Evolutionary conservation across 2,888 invertebrate species (phyloP).

Genomic region (Anthoptus insignis): DNA sequence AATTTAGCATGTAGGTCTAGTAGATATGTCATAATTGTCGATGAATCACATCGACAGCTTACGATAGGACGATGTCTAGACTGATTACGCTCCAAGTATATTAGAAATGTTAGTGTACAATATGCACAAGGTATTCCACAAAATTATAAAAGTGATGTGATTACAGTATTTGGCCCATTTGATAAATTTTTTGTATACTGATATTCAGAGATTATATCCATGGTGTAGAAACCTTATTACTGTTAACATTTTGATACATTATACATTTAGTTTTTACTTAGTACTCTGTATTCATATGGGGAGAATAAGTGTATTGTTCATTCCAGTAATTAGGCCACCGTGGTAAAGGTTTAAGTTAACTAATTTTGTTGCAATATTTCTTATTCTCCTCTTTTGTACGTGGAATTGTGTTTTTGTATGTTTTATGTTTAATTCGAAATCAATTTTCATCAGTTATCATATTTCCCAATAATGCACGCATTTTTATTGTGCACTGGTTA

Average conservation of each 20-base stretch:
- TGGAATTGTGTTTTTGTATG: conserved; percentile 29
- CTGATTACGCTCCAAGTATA: conserved; percentile 79
- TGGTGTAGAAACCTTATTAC: conserved; percentile 56
- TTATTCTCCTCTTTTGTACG: conserved; percentile 20
- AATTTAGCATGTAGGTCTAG: conserved; percentile 55
- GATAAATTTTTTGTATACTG: conserved; percentile 68
- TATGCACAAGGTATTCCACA: conserved; percentile 72
- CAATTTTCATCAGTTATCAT: too few relatives aligned
- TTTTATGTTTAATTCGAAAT: too few relatives aligned
- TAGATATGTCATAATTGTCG: conserved; percentile 52
- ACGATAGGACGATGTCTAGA: conserved; percentile 81
- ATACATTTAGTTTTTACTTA: conserved; percentile 47
- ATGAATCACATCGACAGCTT: conserved; percentile 57
- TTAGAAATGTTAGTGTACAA: conserved; percentile 67
- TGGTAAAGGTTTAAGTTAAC: neutral
- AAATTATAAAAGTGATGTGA: conserved; percentile 68
- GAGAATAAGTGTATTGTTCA: conserved; percentile 19
- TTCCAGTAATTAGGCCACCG: too few relatives aligned
- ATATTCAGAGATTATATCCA: conserved; percentile 62
- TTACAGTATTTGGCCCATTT: conserved; percentile 72
- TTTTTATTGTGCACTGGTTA: conserved; percentile 68
- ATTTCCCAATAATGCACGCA: too few relatives aligned
- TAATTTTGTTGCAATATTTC: neutral
- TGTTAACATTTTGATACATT: conserved; percentile 63
- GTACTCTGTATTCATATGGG: conserved; percentile 17